Percentiles rank a stretch among this genome's conserved stretches.
Conservation (phyloP, 2,797 vertebrate genomes). For the Etheostoma nigrum region DNA sequence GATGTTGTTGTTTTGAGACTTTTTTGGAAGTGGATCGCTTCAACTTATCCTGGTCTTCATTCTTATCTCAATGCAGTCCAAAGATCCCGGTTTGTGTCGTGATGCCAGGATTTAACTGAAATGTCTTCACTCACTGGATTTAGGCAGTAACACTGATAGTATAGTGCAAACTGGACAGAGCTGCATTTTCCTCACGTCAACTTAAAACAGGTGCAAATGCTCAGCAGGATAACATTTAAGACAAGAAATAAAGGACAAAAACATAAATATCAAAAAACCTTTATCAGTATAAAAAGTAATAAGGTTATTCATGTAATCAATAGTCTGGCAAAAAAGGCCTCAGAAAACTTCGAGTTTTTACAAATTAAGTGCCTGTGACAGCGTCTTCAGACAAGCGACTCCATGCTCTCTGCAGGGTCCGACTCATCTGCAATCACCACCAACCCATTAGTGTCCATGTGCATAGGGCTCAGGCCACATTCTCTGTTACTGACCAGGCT, state of each 20-base stretch:
- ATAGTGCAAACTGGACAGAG: conserved; percentile 98
- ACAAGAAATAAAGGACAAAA: conserved; percentile 96
- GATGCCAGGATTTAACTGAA: conserved; percentile 78
- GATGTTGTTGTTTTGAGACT: conserved; percentile 48
- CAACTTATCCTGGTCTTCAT: conserved; percentile 58
- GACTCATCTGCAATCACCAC: conserved; percentile 92
- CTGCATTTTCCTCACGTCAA: conserved; percentile 87
- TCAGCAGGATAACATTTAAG: conserved; percentile 98
- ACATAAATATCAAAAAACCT: conserved; percentile 99
- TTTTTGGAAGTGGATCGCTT: conserved; percentile 42
- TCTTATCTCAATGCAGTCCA: conserved; percentile 60
- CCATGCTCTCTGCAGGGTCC: conserved; percentile 98
- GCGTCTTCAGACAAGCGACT: conserved; percentile 93
- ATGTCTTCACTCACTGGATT: conserved; percentile 76
- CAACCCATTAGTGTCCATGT: conserved; percentile 93
- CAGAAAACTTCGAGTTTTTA: conserved; percentile 90
- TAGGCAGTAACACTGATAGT: conserved; percentile 99
- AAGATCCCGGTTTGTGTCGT: conserved; percentile 82
- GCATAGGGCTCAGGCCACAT: conserved; percentile 89
- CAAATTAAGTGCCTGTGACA: conserved; percentile 89
- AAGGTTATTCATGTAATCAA: conserved; percentile 98
- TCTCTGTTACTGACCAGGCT: conserved; percentile 95
- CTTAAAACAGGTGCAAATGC: conserved; percentile 94
- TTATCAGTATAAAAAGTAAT: conserved; percentile 98
- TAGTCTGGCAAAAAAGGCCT: conserved; percentile 99